Evolutionary conservation across 2,797 vertebrate species (phyloP), one percentile per base, ranked within the genome.

Genomic region (Otolemur crassicaudatus): DNA sequence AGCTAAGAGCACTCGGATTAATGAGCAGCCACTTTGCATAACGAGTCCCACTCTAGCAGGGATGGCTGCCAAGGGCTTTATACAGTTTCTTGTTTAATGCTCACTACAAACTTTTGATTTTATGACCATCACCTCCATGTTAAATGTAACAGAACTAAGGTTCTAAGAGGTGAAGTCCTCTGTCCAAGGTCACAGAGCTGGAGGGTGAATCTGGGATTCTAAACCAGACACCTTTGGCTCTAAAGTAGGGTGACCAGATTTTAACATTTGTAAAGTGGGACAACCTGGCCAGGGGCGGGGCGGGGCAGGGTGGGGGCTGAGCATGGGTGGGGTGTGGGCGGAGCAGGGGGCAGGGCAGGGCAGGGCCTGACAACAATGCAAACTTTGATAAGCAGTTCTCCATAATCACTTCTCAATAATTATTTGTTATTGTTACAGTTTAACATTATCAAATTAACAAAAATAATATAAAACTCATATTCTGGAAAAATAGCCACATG

Each of bases 141-240:
- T 67, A 96, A 91, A 97, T 77, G 86, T 46, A 84, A 86, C 49
- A 29, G n/a, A 87, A 94, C 16, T 70, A 87, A 72, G n/a, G 37
- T 85, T 61, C 37, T 16, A 92, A 91, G 72, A 85, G 72, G 91
- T 63, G 16, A 84, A 95, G 37, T 70, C 61, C 85, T 19, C 19
- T 72, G 23, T 13, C 82, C 14, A 43, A 77, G 46, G 61, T 96
- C 87, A 90, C 12, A 86, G 77, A 76, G 34, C 56, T 69, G 56
- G 43, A 60, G 40, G 16, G 7, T 40, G 29, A 95, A 82, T 60
- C 67, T 91, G 40, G 56, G 34, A 80, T 37, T 81, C 22, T 19
- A 93, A 25, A 25, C 73, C 79, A 40, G 29, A 75, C 90, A 27
- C 13, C 4, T 72, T 60, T 77, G 49, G 46, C 27, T 81, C 40